Evolutionary conservation across 1,140 invertebrate species (phyloP), one percentile per base, ranked within the genome.

Genomic region (Neotoxoptera formosana): DNA sequence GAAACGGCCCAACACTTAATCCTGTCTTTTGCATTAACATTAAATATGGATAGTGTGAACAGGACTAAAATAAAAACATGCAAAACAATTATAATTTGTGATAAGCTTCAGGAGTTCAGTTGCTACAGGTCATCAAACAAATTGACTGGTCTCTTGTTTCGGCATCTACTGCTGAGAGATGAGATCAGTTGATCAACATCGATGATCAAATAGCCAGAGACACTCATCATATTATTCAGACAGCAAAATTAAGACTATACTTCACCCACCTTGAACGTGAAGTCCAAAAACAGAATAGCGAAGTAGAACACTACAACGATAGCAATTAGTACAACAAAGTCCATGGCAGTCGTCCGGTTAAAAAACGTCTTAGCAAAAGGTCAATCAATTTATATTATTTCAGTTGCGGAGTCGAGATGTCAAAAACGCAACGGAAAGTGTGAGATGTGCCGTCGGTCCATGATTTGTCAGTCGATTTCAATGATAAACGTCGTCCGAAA

Each of bases 1-100:
- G 96, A 56, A 98, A 96, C 86, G 97, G 96, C 91, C 96, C 96
- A 36, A 98, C 96, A 94, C 96, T 96, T 25, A 98, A 94, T 23
- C 97, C 97, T 56, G 97, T 97, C 91, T 97, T 97, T 95, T 97
- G 96, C 92, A 98, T 94, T 94, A 98, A 97, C 93, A 96, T 96
- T 90, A 97, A 95, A 94, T 98, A 98, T 0, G 97, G 97, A 94
- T 97, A 97, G 95, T 97, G 97, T 95, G 97, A 97, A 95, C 97
- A 98, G 94, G 97, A 97, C 97, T 98, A 95, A 94, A 97, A 96
- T 94, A 95, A 92, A 91, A 93, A 84, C 11, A 90, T 93, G 14
- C 7, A 41, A 89, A 21, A 21, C 53, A 3, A 87, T 47, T 87
- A 87, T n/a, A 11, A 47, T 7, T 9, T 2, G 14, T 67, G 14